Evolutionary conservation across 2,888 invertebrate genomes (phyloP), one percentile per base, ranked within the genome.

Genomic region (Andrena praecox): DNA sequence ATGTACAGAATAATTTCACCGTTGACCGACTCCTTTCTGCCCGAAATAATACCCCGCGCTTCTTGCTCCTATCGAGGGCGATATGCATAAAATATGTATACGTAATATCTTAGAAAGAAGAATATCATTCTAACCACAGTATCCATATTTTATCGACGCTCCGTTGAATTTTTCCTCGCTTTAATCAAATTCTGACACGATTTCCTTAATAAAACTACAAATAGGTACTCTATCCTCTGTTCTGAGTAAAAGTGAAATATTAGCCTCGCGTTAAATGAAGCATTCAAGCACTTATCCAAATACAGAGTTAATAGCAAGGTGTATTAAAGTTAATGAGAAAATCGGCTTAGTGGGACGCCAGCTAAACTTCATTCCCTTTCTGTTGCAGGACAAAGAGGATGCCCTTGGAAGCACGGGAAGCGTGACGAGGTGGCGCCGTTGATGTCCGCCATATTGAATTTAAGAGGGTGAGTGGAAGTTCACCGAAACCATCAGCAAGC

Each of bases 1-100:
- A 64, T 75, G 72, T 75, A 77, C 70, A 64, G 85, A 77, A 85
- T 85, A 85, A 85, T 85, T 82, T 85, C 85, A 85, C 77, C 68
- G 67, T 77, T 81, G 60, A 70, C 73, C 80, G 75, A 70, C 27
- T 77, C 69, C 71, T 68, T 66, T 59, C 72, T 60, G 16, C 8
- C 71, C 10, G 52, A 62, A 74, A 73, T 33, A 60, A 52, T 63
- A 56, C 24, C 56, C 50, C 73, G 2, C 66, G 60, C 69, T 59
- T 52, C 27, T 68, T 56, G 8, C 60, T 68, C 31, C 52, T 56
- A 5, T 48, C 48, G 8, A 10, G 5, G 7, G 31, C 10, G 20
- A 29, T 60, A 31, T 56, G 31, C 59, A 48, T 74, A 27, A 66
- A 62, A 83, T 42, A 52, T 31, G 6, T 33, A 27, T 10, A 12